Percentiles rank a stretch among this genome's conserved stretches.
phyloP scores from a whole-genome alignment of 2,888 invertebrate genomes.

The Amphiduros pacificus region DNA sequence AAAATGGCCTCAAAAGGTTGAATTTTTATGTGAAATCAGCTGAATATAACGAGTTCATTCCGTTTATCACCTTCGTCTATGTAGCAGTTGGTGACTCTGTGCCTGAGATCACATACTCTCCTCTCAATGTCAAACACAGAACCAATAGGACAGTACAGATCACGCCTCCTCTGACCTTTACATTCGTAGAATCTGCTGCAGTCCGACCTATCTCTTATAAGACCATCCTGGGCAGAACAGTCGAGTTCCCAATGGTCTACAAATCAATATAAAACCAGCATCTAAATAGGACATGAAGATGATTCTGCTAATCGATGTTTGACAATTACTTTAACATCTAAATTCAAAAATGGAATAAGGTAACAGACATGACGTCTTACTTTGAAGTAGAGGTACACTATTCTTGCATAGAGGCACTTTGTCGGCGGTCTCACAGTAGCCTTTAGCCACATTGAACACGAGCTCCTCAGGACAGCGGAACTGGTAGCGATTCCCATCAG shows the following conservation, averaged over 20 bases:
- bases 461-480: conserved; percentile 19
- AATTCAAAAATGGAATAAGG: too few relatives aligned
- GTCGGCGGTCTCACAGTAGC: conserved; percentile 13
- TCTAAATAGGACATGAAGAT: too few relatives aligned
- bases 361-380: too few relatives aligned
- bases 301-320: too few relatives aligned
- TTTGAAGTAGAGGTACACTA: not conserved
- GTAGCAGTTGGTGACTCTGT: not conserved
- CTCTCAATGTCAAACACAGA: conserved; percentile 9
- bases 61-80: too few relatives aligned
- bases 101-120: not conserved
- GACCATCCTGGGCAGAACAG: not conserved
- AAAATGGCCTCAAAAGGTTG: too few relatives aligned
- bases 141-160: conserved; percentile 6
- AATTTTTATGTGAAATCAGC: too few relatives aligned
- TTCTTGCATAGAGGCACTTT: conserved; percentile 3
- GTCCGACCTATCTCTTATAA: not conserved
- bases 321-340: too few relatives aligned
- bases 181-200: not conserved
- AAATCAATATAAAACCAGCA: too few relatives aligned
- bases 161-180: not conserved
- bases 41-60: too few relatives aligned
- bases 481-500: conserved; percentile 9
- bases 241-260: too few relatives aligned
- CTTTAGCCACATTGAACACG: conserved; percentile 14